Conservation (phyloP, 1,140 invertebrate species). For the Brachionus angularis region DNA sequence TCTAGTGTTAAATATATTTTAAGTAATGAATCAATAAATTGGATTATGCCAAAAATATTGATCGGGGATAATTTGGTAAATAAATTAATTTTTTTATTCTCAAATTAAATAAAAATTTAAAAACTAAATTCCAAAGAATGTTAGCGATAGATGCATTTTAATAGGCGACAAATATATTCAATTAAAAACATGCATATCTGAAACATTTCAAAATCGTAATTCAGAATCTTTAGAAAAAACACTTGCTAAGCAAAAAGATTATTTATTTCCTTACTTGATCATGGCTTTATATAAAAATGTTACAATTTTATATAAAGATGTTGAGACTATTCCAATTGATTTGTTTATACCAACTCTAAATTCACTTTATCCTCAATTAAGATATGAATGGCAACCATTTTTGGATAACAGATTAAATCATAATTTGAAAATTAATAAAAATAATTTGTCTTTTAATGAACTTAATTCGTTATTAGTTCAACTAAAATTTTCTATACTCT, state of each 20-base stretch:
- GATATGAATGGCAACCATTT: background rate
- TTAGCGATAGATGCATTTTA: slow-evolving; percentile 38
- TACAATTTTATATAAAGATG: slow-evolving; percentile 42
- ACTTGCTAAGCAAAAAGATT: background rate
- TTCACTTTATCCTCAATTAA: background rate
- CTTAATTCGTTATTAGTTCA: slow-evolving; percentile 10
- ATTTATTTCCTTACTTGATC: slow-evolving; percentile 2
- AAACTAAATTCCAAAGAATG: too few species aligned
- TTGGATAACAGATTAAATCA: background rate
- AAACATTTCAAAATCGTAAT: slow-evolving; percentile 20
- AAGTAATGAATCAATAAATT: slow-evolving; percentile 45
- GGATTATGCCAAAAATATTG: slow-evolving; percentile 44
- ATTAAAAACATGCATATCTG: slow-evolving; percentile 18
- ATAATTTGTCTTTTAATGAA: background rate
- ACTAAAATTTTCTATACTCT: slow-evolving; percentile 31
- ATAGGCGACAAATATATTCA: slow-evolving; percentile 16
- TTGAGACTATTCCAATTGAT: background rate
- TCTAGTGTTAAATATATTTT: slow-evolving; percentile 42
- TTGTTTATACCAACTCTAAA: background rate
- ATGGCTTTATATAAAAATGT: slow-evolving; percentile 48
- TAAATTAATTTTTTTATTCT: too few species aligned
- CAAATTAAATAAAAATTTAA: too few species aligned
- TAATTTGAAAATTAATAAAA: background rate
- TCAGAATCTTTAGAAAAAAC: background rate
- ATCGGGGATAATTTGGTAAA: slow-evolving; percentile 26